Base-by-base conservation (phyloP, 2,113 vertebrate genomes). In the Limanda limanda region DNA sequence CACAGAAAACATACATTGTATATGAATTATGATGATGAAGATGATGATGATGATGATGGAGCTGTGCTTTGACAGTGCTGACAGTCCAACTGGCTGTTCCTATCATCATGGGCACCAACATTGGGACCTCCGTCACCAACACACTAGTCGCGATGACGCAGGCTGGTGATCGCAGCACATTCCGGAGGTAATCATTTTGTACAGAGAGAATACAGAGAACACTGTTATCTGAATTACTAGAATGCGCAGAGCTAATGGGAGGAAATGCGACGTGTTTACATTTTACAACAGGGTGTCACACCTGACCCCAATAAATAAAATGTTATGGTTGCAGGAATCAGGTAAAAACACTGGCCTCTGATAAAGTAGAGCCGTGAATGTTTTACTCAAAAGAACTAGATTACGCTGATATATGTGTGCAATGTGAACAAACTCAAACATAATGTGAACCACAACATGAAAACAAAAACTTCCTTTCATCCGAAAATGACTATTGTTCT, bases 71-170 rank as follows among this genome's bases (percentile, higher is more conserved):
- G 74, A 21, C 86, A 99, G 97, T 99, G 86, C 60, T 99, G 21
- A 92, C 92, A 0, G 98, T 99, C 47, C 87, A 71, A 70, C 76
- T 95, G 7, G 98, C 96, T 12, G 95, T 99, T 82, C 98, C 98
- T 20, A 96, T 99, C 67, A 95, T 99, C 75, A 99, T 99, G 98
- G 98, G 98, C 18, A 97, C 97, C 82, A 99, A 99, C 86, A 98
- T 99, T 10, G 97, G 98, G 48, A 99, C 97, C 11, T 99, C 98
- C 0, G 95, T 99, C 76, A 99, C 97, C 80, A 99, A 98, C 87
- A 99, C 98, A 0, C 86, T 99, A 0, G 97, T 99, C 23, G 97
- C 98, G 0, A 94, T 98, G 84, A 97, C 97, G 83, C 97, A 99
- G 86, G 96, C 95, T 0, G 97, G 96, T 15, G 96, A 99, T 72